Percentiles rank a stretch among this genome's conserved stretches.
Evolutionary conservation across 2,888 invertebrate genomes (phyloP).

Genomic region (Lasioglossum pauxillum): DNA sequence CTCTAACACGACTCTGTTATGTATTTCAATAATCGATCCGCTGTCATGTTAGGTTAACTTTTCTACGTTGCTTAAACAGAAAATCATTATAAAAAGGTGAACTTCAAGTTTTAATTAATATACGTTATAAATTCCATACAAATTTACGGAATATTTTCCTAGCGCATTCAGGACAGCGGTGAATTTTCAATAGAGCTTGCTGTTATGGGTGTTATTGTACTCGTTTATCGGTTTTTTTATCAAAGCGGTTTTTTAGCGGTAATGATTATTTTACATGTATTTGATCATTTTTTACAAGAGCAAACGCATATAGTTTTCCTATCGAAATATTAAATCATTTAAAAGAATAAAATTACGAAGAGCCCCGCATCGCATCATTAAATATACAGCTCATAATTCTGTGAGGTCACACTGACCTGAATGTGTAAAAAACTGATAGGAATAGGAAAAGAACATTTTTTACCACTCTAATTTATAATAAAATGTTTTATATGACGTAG

Average conservation of each 20-base stretch:
- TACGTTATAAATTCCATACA: not conserved
- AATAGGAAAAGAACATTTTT: not conserved
- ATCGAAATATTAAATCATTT: not conserved
- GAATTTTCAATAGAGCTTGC: not conserved
- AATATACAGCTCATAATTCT: not conserved
- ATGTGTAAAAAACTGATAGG: not conserved
- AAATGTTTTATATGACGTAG: not conserved
- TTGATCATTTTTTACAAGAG: not conserved
- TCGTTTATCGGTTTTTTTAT: not conserved
- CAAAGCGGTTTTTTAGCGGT: not conserved
- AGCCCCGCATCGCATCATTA: not conserved
- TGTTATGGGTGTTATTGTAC: too few species aligned
- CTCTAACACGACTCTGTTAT: slow-evolving; percentile 46
- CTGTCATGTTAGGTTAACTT: not conserved
- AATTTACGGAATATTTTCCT: not conserved
- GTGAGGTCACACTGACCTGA: not conserved
- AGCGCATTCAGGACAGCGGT: not conserved
- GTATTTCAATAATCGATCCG: slow-evolving; percentile 26
- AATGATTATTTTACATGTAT: not conserved
- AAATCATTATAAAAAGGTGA: not conserved
- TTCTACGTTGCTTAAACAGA: slow-evolving; percentile 5
- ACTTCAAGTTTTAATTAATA: not conserved
- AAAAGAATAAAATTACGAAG: not conserved
- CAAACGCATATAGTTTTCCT: too few species aligned
- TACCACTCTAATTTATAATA: not conserved